Base-by-base conservation (phyloP, 2,888 invertebrate species). In the Amiota communis region DNA sequence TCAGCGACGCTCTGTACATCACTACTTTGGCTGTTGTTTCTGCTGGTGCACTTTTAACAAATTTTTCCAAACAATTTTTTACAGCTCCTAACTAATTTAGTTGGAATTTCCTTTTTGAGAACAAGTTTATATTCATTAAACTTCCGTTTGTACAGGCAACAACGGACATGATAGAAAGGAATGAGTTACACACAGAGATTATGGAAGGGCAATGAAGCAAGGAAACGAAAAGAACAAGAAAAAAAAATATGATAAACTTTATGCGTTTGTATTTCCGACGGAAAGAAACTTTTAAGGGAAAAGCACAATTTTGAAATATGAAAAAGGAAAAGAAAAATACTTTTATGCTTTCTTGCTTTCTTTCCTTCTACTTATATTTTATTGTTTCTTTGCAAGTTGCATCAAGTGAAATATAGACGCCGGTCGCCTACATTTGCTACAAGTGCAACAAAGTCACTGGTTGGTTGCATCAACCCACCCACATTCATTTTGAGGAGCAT, bases 101-200 rank as follows among this genome's bases (percentile, higher is more conserved):
- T 53, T 68, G 67, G 67, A 68, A 68, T 68, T 68, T 68, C 67
- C 67, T 68, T 68, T 68, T 68, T 12, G 51, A 53, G 36, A 68
- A 68, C 77, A 84, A 83, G 83, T 83, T 83, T 83, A 78, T 84
- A 78, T 86, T 83, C 79, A 86, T 86, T 86, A 81, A 86, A 86
- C 80, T 86, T 83, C 83, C 83, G 83, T 53, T 68, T 51, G 51
- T 53, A n/a, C 10, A 51, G 17, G 49, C 65, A 48, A 49, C 47
- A 64, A 48, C 46, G 17, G 63, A 51, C 63, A 36, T 17, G 64
- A 10, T 47, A 64, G 36, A 9, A n/a, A 15, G 36, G 10, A 47
- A 13, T 3, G 47, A 15, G 15, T 8, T 8, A 13, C 11, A 20
- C 1, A n/a, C 17, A 8, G n/a, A 47, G 15, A 47, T 2, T 3